These are phyloP conservation scores for Diceros bicornis DNA, from an alignment of 2,797 vertebrate genomes.

Conservation along the genomic window DNA sequence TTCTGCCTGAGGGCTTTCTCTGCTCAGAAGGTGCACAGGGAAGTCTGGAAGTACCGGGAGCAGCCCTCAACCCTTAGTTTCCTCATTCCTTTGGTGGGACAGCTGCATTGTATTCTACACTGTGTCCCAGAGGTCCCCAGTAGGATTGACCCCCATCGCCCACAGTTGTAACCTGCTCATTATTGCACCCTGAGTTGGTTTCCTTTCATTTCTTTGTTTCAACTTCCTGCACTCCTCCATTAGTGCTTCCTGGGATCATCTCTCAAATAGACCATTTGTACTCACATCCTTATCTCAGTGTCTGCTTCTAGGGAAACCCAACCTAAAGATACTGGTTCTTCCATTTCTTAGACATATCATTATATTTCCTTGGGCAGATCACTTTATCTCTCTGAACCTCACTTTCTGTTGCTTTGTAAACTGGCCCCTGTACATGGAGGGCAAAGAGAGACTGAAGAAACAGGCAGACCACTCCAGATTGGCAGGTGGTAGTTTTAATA, in stretches of 20 bases:
- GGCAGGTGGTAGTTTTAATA: no score
- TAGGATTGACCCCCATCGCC: not conserved
- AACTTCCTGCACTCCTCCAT: not conserved
- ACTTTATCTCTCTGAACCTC: not conserved
- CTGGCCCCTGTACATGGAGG: no score
- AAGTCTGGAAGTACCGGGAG: not conserved
- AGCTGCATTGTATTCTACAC: not conserved
- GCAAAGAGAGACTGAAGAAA: no score
- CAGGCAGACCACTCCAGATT: no score
- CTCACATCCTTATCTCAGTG: not conserved
- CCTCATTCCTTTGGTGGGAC: not conserved
- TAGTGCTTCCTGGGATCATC: not conserved
- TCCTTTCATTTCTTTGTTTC: constrained; percentile 18
- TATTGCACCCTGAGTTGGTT: not conserved
- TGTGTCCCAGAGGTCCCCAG: not conserved
- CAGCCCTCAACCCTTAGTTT: not conserved
- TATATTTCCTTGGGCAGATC: constrained; percentile 29
- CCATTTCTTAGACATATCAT: not conserved
- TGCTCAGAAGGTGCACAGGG: constrained; percentile 14
- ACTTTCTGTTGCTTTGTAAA: no score
- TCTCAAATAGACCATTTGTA: constrained; percentile 36
- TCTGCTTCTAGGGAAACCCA: not conserved
- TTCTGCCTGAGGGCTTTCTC: not conserved
- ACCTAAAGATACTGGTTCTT: not conserved
- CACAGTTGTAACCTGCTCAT: not conserved